Percentiles rank a stretch among this genome's conserved stretches.
phyloP scores from a whole-genome alignment of 2,888 invertebrate genomes.

The Amphimallon solstitiale region DNA sequence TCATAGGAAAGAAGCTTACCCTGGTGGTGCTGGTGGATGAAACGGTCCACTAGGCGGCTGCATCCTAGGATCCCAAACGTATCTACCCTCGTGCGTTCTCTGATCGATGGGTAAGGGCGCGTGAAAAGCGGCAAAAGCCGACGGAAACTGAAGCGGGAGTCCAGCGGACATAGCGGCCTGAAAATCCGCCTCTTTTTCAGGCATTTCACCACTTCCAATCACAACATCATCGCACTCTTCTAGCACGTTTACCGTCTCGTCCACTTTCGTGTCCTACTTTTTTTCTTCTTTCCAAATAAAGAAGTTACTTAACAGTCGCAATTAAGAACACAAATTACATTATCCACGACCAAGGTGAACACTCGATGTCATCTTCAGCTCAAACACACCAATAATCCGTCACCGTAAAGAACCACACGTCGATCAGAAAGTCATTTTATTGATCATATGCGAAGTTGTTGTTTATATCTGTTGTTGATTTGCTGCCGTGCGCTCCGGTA shows the following conservation, averaged over 20 bases:
- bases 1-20: conserved; percentile 49
- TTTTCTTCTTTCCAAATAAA: not conserved
- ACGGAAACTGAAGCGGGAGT: conserved; percentile 62
- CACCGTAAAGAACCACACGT: not conserved
- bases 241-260: conserved; percentile 12
- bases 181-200: conserved; percentile 62
- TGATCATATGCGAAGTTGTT: conserved; percentile 11
- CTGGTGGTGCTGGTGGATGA: conserved; percentile 56
- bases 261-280: conserved; percentile 10
- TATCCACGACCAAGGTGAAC: not conserved
- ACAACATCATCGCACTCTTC: conserved; percentile 35
- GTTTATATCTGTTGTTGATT: conserved; percentile 14
- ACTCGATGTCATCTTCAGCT: not conserved
- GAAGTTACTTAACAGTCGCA: conserved; percentile 10
- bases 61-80: conserved; percentile 62
- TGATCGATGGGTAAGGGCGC: conserved; percentile 71
- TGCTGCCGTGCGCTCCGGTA: not conserved
- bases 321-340: not conserved
- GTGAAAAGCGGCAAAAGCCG: conserved; percentile 68
- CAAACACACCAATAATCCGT: conserved; percentile 24
- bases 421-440: conserved; percentile 6
- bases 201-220: conserved; percentile 54
- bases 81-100: conserved; percentile 63
- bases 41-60: conserved; percentile 57
- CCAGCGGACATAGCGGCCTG: conserved; percentile 61